Conservation (phyloP, 2,113 vertebrate genomes). For the Nothobranchius furzeri region DNA sequence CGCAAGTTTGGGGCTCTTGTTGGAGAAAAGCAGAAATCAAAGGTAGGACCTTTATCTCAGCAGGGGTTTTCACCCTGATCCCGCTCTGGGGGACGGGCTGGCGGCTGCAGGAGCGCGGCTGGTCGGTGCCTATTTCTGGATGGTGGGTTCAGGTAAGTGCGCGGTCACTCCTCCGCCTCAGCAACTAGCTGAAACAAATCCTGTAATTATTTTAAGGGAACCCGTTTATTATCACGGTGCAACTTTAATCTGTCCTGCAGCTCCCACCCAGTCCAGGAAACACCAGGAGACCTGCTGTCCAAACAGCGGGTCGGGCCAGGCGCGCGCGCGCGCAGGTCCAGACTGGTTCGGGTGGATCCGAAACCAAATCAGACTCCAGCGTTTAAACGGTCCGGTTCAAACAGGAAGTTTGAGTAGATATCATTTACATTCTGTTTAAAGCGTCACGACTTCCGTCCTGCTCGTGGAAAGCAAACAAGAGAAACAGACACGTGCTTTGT, state of each 20-base stretch:
- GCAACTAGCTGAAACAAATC: slow-evolving; percentile 41
- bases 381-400: too few species aligned
- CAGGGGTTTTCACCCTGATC: slow-evolving; percentile 69
- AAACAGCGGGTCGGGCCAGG: slow-evolving; percentile 10
- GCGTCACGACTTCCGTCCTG: too few species aligned
- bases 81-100: slow-evolving; percentile 22
- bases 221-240: slow-evolving; percentile 42
- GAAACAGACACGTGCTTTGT: too few species aligned
- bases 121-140: slow-evolving; percentile 63
- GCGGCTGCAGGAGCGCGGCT: slow-evolving; percentile 24
- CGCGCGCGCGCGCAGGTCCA: too few species aligned
- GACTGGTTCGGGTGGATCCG: too few species aligned
- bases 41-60: slow-evolving; percentile 57
- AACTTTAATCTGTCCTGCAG: slow-evolving; percentile 34
- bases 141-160: slow-evolving; percentile 73
- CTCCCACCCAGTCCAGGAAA: slow-evolving; percentile 37
- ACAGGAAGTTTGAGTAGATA: too few species aligned
- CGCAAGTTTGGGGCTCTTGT: slow-evolving; percentile 45
- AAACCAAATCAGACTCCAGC: too few species aligned
- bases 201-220: slow-evolving; percentile 55
- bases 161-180: slow-evolving; percentile 31
- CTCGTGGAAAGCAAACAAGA: too few species aligned
- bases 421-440: too few species aligned
- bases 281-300: slow-evolving; percentile 21
- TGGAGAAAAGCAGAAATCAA: slow-evolving; percentile 24